phyloP scores from a whole-genome alignment of 2,797 vertebrate species.

The Falco novaeseelandiae region DNA sequence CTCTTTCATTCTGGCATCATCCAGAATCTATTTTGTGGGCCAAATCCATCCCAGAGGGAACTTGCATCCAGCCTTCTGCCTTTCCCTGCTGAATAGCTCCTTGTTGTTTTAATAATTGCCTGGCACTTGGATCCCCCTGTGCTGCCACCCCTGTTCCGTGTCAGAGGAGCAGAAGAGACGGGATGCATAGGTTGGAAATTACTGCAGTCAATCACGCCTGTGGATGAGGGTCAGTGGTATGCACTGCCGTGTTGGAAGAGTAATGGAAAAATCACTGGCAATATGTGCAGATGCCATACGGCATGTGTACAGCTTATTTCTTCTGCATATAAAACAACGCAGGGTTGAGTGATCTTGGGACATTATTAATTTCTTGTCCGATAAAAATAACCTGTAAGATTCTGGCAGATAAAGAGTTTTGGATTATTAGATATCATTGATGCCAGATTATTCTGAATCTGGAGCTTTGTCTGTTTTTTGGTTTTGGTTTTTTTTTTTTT shows the following conservation, averaged over 20 bases:
- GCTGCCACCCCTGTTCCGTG: not conserved
- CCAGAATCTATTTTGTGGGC: not conserved
- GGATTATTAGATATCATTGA: not conserved
- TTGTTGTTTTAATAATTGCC: slow-evolving; percentile 16
- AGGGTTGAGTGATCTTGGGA: not conserved
- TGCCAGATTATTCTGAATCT: not conserved
- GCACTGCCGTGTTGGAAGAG: not conserved
- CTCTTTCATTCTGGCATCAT: slow-evolving; percentile 14
- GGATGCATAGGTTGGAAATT: not conserved
- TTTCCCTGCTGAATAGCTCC: not conserved
- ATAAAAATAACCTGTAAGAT: not conserved
- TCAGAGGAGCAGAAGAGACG: not conserved
- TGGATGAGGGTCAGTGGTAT: not conserved
- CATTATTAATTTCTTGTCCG: not conserved
- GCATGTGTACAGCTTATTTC: not conserved
- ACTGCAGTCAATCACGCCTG: not conserved
- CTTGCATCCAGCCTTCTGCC: not conserved
- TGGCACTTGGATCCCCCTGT: not conserved
- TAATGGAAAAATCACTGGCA: not conserved
- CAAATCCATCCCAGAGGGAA: not conserved
- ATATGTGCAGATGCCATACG: not conserved
- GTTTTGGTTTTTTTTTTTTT: not conserved
- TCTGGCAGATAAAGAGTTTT: not conserved
- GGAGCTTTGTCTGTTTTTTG: not conserved
- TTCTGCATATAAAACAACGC: not conserved